phyloP scores from a whole-genome alignment of 2,888 invertebrate genomes.

The Rotaria magnacalcarata region DNA sequence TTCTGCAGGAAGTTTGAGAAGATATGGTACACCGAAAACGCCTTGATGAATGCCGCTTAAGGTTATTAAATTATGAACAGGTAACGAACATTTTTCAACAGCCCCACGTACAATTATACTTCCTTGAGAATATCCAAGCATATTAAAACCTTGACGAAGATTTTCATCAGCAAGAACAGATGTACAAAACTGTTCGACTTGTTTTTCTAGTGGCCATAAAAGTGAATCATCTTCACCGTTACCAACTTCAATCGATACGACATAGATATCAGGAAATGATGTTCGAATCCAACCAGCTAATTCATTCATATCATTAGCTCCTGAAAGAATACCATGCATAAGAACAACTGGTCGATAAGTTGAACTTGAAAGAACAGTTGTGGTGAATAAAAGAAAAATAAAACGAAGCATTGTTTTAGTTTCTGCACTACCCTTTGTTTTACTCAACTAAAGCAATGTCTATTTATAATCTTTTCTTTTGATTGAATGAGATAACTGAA shows the following conservation, averaged over 20 bases:
- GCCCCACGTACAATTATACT: not conserved
- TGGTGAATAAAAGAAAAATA: not conserved
- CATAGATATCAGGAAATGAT: not conserved
- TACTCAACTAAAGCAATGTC: not conserved
- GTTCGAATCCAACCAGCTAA: constrained; percentile 8
- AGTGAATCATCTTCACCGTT: not conserved
- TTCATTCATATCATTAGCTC: not conserved
- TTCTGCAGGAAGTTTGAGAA: not conserved
- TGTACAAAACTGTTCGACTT: not conserved
- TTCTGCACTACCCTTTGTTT: not conserved
- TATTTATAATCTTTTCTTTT: not conserved
- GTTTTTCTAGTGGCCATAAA: not conserved
- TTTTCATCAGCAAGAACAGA: not conserved
- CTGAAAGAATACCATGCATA: not conserved
- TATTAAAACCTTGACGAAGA: not conserved
- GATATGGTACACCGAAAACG: not conserved
- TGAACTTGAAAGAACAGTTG: not conserved
- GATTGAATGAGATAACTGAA: not conserved
- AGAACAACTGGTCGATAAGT: constrained; percentile 8
- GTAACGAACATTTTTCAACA: constrained; percentile 8
- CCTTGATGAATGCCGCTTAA: constrained; percentile 23
- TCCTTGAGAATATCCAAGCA: constrained; percentile 25
- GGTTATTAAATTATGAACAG: constrained; percentile 12
- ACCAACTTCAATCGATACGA: not conserved
- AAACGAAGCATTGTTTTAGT: not conserved